These are phyloP conservation scores for Phrynocephalus versicolor DNA, from an alignment of 2,113 vertebrate genomes.

Conservation along the genomic window DNA sequence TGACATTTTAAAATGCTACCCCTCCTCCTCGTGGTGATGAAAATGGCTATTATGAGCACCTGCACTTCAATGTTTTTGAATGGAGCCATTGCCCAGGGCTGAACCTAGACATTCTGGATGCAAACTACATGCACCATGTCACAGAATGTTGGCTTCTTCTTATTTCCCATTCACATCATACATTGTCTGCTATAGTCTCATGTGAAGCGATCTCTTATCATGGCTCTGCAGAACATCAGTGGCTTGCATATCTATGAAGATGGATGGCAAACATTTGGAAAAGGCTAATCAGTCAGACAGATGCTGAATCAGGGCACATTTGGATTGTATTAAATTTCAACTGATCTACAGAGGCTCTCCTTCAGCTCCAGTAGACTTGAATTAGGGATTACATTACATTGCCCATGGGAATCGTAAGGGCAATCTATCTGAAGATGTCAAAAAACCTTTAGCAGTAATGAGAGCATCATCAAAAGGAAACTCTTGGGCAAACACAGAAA, in stretches of 20 bases:
- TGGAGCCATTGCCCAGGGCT: neutral
- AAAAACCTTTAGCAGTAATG: slow-evolving; percentile 33
- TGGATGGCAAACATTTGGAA: neutral
- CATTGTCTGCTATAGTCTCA: neutral
- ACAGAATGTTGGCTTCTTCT: neutral
- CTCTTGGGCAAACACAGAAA: slow-evolving; percentile 29
- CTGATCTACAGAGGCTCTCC: slow-evolving; percentile 21
- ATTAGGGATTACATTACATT: slow-evolving; percentile 45
- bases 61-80: no score
- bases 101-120: neutral
- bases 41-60: no score
- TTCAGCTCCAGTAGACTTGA: slow-evolving; percentile 9
- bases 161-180: neutral
- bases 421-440: slow-evolving; percentile 39
- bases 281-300: slow-evolving; percentile 3
- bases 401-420: slow-evolving; percentile 38
- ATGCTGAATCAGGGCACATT: slow-evolving; percentile 10
- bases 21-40: no score
- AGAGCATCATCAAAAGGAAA: slow-evolving; percentile 17
- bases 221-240: neutral
- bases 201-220: neutral
- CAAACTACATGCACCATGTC: neutral
- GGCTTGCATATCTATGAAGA: neutral
- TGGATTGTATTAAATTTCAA: slow-evolving; percentile 26
- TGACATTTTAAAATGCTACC: no score